phyloP scores from a whole-genome alignment of 2,888 invertebrate species.

The Sminthurinus aureus region DNA sequence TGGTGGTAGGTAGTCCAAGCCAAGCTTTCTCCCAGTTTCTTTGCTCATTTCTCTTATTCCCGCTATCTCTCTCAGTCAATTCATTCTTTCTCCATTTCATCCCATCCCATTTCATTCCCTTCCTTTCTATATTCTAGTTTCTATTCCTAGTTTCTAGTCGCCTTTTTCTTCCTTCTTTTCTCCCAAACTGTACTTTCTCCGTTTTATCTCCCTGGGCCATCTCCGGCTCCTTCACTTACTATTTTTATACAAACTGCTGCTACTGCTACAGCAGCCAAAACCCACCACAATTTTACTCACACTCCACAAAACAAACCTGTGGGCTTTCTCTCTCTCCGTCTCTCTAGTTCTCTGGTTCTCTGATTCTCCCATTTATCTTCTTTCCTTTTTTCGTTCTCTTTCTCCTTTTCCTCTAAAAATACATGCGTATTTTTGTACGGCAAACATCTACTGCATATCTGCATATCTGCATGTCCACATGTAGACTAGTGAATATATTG shows the following conservation, averaged over 20 bases:
- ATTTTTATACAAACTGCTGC: no score
- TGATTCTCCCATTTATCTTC: neutral
- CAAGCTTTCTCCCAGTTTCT: conserved; percentile 1
- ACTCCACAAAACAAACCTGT: no score
- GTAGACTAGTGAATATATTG: no score
- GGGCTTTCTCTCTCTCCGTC: neutral
- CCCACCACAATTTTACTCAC: no score
- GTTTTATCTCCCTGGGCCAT: no score
- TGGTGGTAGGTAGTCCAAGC: neutral
- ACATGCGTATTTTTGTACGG: no score
- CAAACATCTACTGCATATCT: no score
- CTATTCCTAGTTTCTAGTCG: neutral
- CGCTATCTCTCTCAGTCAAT: neutral
- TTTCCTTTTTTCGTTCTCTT: neutral
- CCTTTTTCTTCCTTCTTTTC: no score
- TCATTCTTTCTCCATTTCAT: conserved; percentile 5
- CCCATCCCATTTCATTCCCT: neutral
- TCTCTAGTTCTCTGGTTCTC: neutral
- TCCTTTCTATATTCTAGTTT: neutral
- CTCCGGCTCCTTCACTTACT: no score
- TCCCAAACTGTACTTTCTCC: no score
- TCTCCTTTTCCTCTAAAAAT: neutral
- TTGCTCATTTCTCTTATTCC: conserved; percentile 3
- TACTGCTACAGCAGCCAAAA: no score
- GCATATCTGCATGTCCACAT: no score